Evolutionary conservation across 2,888 invertebrate genomes (phyloP).

Genomic region (Pharmacophagus antenor): DNA sequence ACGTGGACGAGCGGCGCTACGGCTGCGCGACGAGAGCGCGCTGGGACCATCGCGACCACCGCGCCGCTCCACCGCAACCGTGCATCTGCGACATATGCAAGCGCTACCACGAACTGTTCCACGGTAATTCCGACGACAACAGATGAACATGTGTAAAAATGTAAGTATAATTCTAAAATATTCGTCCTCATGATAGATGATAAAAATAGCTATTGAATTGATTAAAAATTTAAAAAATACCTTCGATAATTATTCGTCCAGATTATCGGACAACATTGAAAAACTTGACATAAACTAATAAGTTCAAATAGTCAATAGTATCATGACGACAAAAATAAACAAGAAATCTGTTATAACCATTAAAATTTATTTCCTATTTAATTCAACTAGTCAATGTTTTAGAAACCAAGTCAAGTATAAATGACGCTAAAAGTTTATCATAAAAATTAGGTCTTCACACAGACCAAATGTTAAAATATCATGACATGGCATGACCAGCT

Average conservation of each 20-base stretch:
- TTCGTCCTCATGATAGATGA: neutral
- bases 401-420: too few relatives aligned
- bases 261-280: neutral
- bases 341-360: too few relatives aligned
- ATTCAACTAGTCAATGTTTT: too few relatives aligned
- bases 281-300: neutral
- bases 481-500: too few relatives aligned
- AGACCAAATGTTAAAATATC: too few relatives aligned
- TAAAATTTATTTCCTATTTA: too few relatives aligned
- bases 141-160: constrained; percentile 1
- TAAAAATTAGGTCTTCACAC: too few relatives aligned
- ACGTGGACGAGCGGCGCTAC: constrained; percentile 40
- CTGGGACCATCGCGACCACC: neutral
- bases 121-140: constrained; percentile 38
- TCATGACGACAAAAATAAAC: too few relatives aligned
- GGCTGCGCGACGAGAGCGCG: constrained; percentile 18
- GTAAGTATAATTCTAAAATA: neutral
- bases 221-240: neutral
- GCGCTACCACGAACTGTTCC: constrained; percentile 66
- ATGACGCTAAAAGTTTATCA: too few relatives aligned
- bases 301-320: too few relatives aligned
- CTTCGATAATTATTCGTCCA: neutral
- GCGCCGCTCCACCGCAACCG: constrained; percentile 37
- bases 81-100: constrained; percentile 70
- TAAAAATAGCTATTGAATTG: neutral